Evolutionary conservation across 2,797 vertebrate genomes (phyloP).

Genomic region (Xiphophorus birchmanni): DNA sequence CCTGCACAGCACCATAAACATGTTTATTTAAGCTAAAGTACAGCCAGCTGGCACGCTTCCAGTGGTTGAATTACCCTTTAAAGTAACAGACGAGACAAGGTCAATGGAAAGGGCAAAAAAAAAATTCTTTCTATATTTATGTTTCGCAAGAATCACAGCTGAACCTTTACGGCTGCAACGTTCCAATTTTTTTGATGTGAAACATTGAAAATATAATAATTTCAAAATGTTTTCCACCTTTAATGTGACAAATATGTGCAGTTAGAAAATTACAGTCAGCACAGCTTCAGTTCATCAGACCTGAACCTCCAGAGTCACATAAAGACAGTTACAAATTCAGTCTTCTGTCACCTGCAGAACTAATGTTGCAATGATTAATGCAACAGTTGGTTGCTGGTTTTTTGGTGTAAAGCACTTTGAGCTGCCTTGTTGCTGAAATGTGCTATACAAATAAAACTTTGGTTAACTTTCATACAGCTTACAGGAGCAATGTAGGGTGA

Average conservation of each 20-base stretch:
- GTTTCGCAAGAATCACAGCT: neutral
- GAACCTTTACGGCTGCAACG: neutral
- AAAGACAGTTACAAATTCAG: too few relatives aligned
- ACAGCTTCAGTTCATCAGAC: too few relatives aligned
- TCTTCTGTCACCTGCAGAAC: too few relatives aligned
- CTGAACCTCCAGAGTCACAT: too few relatives aligned
- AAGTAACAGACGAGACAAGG: neutral
- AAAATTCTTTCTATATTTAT: neutral
- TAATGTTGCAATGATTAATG: too few relatives aligned
- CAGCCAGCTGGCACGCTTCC: neutral
- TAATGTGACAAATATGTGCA: neutral
- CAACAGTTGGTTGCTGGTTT: too few relatives aligned
- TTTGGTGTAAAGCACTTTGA: too few relatives aligned
- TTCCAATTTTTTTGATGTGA: neutral
- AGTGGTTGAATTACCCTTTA: neutral
- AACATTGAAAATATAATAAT: neutral
- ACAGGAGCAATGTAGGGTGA: too few relatives aligned
- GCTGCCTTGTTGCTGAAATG: too few relatives aligned
- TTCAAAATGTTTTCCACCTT: neutral
- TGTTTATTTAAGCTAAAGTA: conserved; percentile 1
- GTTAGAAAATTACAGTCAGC: too few relatives aligned
- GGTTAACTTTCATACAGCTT: too few relatives aligned
- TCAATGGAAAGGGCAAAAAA: neutral
- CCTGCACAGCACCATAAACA: conserved; percentile 1
- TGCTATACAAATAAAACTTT: too few relatives aligned